These are phyloP conservation scores for Pao palembangensis DNA, from an alignment of 2,113 vertebrate genomes.

Conservation along the genomic window DNA sequence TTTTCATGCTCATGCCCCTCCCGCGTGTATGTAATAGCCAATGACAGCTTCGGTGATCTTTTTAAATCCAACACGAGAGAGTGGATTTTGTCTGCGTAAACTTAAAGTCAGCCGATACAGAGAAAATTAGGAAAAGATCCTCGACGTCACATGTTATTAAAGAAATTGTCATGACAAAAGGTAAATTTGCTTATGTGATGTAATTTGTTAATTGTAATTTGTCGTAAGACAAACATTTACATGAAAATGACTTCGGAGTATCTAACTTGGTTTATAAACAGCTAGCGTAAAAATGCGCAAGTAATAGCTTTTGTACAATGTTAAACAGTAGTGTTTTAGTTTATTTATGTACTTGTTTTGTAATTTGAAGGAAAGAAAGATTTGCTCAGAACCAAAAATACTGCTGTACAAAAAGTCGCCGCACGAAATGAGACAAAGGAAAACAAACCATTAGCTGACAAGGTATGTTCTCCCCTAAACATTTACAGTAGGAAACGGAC, in stretches of 20 bases:
- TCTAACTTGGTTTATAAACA: background rate
- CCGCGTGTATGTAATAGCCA: slow-evolving; percentile 28
- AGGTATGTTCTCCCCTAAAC: slow-evolving; percentile 27
- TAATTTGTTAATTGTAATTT: background rate
- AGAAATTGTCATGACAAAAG: slow-evolving; percentile 71
- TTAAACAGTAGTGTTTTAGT: background rate
- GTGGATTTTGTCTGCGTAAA: background rate
- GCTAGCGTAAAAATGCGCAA: background rate
- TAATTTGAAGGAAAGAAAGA: slow-evolving; percentile 56
- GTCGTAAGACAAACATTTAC: background rate
- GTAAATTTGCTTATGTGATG: slow-evolving; percentile 34
- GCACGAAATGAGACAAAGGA: slow-evolving; percentile 68
- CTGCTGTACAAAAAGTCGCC: slow-evolving; percentile 19
- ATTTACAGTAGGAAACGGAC: background rate
- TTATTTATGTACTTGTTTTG: background rate
- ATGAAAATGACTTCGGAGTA: background rate
- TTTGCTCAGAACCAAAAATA: slow-evolving; percentile 59
- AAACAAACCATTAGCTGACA: slow-evolving; percentile 62
- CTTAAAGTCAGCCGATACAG: background rate
- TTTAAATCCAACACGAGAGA: slow-evolving; percentile 54
- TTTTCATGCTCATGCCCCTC: background rate
- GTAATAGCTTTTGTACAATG: too few species aligned
- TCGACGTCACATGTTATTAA: slow-evolving; percentile 6
- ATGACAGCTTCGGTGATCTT: slow-evolving; percentile 32
- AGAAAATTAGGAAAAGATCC: background rate